These are phyloP conservation scores for Anarsia innoxiella DNA, from an alignment of 2,888 invertebrate species.

Conservation along the genomic window DNA sequence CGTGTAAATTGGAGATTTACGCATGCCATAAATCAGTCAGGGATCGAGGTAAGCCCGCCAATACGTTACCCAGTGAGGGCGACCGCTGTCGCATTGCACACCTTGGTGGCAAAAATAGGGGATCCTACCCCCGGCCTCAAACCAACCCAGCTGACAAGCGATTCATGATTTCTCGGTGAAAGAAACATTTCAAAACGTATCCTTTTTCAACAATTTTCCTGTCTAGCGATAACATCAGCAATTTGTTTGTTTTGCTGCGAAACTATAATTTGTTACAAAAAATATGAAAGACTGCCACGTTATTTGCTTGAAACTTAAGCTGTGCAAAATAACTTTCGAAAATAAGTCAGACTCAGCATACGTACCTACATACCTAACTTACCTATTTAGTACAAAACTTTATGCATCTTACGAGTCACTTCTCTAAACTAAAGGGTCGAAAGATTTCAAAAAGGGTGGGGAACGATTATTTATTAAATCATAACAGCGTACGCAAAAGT, in stretches of 20 bases:
- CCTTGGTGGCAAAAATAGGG: slow-evolving; percentile 10
- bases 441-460: too few species aligned
- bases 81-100: slow-evolving; percentile 44
- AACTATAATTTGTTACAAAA: background rate
- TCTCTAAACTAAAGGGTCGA: too few species aligned
- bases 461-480: too few species aligned
- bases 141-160: background rate
- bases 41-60: slow-evolving; percentile 60
- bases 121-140: background rate
- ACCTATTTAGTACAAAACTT: too few species aligned
- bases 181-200: background rate
- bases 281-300: background rate
- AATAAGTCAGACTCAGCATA: too few species aligned
- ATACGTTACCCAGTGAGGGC: slow-evolving; percentile 51
- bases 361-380: too few species aligned
- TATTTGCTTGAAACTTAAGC: background rate
- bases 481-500: too few species aligned
- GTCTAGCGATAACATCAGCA: background rate
- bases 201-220: background rate
- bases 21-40: slow-evolving; percentile 68
- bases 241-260: too few species aligned
- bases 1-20: slow-evolving; percentile 72
- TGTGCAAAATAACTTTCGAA: background rate
- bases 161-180: background rate
- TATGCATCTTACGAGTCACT: too few species aligned